These are phyloP conservation scores for Achlya flavicornis DNA, from an alignment of 2,888 invertebrate species.

Conservation along the genomic window DNA sequence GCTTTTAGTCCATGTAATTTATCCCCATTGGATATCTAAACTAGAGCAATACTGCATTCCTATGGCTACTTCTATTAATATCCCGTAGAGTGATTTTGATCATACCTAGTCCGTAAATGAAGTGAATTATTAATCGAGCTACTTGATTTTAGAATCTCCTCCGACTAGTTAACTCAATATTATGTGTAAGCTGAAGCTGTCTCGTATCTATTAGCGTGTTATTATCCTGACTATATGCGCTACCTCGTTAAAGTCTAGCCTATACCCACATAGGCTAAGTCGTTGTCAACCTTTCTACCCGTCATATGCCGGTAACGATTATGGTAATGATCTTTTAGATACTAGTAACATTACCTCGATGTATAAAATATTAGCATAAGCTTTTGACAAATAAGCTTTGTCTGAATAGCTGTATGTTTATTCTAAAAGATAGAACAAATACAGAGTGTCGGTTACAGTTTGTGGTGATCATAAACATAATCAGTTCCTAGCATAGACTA, in stretches of 20 bases:
- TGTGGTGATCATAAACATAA: no score
- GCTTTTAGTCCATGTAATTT: no score
- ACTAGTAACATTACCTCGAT: background rate
- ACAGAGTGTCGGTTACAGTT: no score
- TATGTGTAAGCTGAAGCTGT: background rate
- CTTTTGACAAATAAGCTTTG: no score
- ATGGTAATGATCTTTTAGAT: background rate
- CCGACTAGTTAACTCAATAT: background rate
- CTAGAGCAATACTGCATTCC: background rate
- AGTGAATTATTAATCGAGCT: background rate
- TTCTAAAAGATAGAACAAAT: no score
- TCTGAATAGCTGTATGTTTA: no score
- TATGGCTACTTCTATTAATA: no score
- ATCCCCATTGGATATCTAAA: no score
- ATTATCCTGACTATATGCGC: conserved; percentile 10
- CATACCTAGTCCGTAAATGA: background rate
- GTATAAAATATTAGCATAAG: background rate
- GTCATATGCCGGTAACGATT: background rate
- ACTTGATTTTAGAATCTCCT: background rate
- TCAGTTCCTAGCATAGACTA: no score
- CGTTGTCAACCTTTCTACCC: background rate
- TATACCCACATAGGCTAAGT: background rate
- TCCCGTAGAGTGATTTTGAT: no score
- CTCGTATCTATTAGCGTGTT: conserved; percentile 1
- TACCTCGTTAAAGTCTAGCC: background rate